phyloP scores from a whole-genome alignment of 2,113 vertebrate species.

The Speoplatyrhinus poulsoni region DNA sequence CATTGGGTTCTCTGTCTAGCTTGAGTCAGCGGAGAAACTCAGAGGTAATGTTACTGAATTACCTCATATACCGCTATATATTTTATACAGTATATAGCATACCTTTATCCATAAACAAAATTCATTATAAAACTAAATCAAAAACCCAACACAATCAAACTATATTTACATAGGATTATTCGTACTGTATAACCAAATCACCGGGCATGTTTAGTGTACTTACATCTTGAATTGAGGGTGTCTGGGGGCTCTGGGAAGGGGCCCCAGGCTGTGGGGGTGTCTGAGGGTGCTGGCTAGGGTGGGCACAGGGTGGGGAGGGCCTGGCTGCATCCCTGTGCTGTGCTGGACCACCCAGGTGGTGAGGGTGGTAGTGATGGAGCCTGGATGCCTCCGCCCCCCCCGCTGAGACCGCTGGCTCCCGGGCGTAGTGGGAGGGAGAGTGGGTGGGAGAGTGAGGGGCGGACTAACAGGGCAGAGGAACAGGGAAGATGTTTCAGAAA shows the following conservation, averaged over 20 bases:
- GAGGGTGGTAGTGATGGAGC: conserved; percentile 30
- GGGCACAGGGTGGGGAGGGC: conserved; percentile 20
- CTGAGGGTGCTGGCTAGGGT: conserved; percentile 1
- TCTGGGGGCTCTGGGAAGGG: conserved; percentile 63
- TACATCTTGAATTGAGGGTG: conserved; percentile 86
- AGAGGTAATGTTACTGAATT: too few relatives aligned
- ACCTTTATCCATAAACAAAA: too few relatives aligned
- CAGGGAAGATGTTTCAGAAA: neutral
- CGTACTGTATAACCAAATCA: too few relatives aligned
- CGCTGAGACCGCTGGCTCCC: conserved; percentile 80
- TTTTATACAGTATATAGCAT: too few relatives aligned
- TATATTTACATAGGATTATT: too few relatives aligned
- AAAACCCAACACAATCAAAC: too few relatives aligned
- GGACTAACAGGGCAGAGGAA: conserved; percentile 10
- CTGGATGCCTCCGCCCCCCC: conserved; percentile 82
- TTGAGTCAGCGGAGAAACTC: too few relatives aligned
- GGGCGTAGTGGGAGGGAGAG: conserved; percentile 59
- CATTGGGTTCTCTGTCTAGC: too few relatives aligned
- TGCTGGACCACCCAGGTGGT: conserved; percentile 34
- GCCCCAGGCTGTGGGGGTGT: conserved; percentile 31
- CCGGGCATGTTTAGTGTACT: conserved; percentile 4
- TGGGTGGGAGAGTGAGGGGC: conserved; percentile 43
- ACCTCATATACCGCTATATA: too few relatives aligned
- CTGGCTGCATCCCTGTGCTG: conserved; percentile 43
- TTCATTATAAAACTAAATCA: too few relatives aligned